Conservation (phyloP, 2,797 vertebrate genomes). For the Glyptemys insculpta region DNA sequence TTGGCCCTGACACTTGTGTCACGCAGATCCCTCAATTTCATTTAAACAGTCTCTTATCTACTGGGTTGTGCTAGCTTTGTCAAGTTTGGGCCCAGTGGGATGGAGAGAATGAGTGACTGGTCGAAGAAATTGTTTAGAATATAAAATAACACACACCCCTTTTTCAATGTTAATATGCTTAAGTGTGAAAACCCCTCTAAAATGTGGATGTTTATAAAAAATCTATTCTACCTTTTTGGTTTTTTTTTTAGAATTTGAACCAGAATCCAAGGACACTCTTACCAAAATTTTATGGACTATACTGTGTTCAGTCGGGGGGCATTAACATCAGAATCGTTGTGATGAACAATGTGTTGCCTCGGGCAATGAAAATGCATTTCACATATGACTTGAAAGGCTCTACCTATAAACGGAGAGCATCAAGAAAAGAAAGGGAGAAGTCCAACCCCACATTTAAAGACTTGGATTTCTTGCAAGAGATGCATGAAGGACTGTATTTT, state of each 20-base stretch:
- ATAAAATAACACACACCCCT: neutral
- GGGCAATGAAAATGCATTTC: conserved; percentile 93
- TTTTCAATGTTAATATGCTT: neutral
- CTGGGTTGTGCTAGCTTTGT: neutral
- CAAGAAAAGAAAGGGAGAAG: conserved; percentile 91
- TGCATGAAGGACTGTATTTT: conserved; percentile 93
- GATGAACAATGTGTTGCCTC: conserved; percentile 97
- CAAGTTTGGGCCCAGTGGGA: neutral
- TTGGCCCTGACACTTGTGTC: neutral
- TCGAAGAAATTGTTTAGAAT: neutral
- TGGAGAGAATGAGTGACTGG: neutral
- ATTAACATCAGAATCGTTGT: conserved; percentile 92
- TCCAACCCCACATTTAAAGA: conserved; percentile 93
- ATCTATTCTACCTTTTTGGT: neutral
- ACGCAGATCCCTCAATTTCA: neutral
- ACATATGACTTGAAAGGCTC: conserved; percentile 98
- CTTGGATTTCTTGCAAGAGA: conserved; percentile 95
- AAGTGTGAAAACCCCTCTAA: conserved; percentile 1
- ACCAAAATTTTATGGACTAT: conserved; percentile 98
- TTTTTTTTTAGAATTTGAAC: conserved; percentile 90
- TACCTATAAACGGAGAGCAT: conserved; percentile 93
- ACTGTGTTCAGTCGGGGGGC: conserved; percentile 93
- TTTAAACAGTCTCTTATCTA: neutral
- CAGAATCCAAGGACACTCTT: conserved; percentile 96
- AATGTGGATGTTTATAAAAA: neutral